A percentile compares a stretch with the other conserved stretches of the same genome.
Conservation (phyloP, 2,888 invertebrate genomes). For the Apotomis turbidana region DNA sequence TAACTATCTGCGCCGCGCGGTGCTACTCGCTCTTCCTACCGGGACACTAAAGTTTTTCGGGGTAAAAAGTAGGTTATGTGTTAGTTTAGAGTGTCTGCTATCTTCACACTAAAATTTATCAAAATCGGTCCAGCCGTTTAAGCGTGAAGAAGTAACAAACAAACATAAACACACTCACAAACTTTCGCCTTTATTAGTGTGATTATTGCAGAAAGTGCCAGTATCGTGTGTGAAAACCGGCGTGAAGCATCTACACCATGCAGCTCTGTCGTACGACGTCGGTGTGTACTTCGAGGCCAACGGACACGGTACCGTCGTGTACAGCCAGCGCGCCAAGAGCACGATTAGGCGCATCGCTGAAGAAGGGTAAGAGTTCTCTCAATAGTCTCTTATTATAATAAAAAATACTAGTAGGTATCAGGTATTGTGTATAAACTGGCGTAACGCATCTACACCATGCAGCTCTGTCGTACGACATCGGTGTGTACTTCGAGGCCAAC, state of each 20-base stretch:
- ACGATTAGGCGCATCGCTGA: constrained; percentile 78
- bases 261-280: constrained; percentile 95
- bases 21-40: no score
- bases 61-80: neutral
- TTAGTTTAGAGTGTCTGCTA: no score
- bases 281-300: constrained; percentile 99
- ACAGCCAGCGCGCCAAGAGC: constrained; percentile 87
- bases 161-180: neutral
- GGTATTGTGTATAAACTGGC: constrained; percentile 83
- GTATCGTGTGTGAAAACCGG: constrained; percentile 97
- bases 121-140: no score
- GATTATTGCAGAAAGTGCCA: constrained; percentile 88
- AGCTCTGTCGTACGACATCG: constrained; percentile 95
- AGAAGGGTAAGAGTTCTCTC: constrained; percentile 63
- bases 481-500: constrained; percentile 99
- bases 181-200: no score
- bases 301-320: constrained; percentile 98
- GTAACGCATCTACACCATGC: constrained; percentile 93
- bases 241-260: constrained; percentile 97
- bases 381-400: neutral
- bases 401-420: no score
- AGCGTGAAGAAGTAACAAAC: no score
- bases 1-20: no score
- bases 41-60: neutral
- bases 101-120: no score